A percentile compares a stretch with the other conserved stretches of the same genome.
phyloP scores from a whole-genome alignment of 1,140 invertebrate genomes.

The Drosophila sturtevanti region DNA sequence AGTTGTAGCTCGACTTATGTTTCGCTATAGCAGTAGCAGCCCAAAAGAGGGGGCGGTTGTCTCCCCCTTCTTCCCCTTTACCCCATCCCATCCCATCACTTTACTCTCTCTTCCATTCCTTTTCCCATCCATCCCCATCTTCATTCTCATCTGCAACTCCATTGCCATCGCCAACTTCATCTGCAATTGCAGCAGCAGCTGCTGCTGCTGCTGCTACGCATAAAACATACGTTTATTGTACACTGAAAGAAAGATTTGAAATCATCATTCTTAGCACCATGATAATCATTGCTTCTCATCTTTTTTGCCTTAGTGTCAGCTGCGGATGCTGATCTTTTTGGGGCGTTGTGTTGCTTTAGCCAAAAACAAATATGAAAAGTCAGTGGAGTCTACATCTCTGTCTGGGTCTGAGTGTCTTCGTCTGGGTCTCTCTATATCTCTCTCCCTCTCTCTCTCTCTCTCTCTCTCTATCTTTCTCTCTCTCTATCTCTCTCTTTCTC shows the following conservation, averaged over 20 bases:
- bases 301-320: conserved; percentile 31
- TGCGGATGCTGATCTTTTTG: conserved; percentile 53
- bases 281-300: background rate
- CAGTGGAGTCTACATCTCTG: conserved; percentile 18
- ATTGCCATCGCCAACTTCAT: conserved; percentile 60
- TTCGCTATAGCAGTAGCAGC: conserved; percentile 49
- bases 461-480: background rate
- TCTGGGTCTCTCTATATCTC: conserved; percentile 25
- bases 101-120: too few relatives aligned
- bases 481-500: too few relatives aligned
- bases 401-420: conserved; percentile 11
- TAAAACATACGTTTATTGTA: conserved; percentile 57
- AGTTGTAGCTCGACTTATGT: conserved; percentile 28
- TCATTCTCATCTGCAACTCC: background rate
- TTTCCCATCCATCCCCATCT: background rate
- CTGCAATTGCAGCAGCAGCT: conserved; percentile 48
- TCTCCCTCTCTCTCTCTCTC: background rate
- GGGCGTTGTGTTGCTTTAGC: conserved; percentile 53
- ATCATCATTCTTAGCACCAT: conserved; percentile 6
- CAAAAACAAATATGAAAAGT: conserved; percentile 70
- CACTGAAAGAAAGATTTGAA: conserved; percentile 25
- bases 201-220: conserved; percentile 74
- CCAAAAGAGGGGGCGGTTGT: conserved; percentile 67
- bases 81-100: too few relatives aligned
- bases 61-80: background rate